These are phyloP conservation scores for Drosophila mauritiana DNA, from an alignment of 1,140 invertebrate genomes.

Conservation along the genomic window DNA sequence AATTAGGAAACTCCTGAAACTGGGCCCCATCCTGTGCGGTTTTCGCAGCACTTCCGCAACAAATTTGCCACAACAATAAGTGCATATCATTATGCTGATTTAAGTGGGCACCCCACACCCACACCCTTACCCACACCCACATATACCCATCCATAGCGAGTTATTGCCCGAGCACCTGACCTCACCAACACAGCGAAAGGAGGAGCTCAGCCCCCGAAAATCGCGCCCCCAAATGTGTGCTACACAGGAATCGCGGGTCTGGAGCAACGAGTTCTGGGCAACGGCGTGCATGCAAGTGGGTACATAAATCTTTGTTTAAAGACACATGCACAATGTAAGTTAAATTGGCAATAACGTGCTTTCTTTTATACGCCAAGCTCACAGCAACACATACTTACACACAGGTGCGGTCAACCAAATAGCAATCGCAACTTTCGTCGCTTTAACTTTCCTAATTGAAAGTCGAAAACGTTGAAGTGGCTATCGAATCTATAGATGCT, in stretches of 20 bases:
- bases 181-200: slow-evolving; percentile 6
- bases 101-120: slow-evolving; percentile 63
- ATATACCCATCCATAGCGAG: slow-evolving; percentile 61
- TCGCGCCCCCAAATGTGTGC: slow-evolving; percentile 16
- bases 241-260: slow-evolving; percentile 17
- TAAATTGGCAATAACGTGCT: slow-evolving; percentile 82
- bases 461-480: slow-evolving; percentile 1
- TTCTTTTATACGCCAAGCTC: slow-evolving; percentile 72
- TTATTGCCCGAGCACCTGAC: slow-evolving; percentile 76
- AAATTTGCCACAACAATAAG: slow-evolving; percentile 82
- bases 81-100: slow-evolving; percentile 82
- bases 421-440: slow-evolving; percentile 3
- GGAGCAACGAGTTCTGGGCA: slow-evolving; percentile 32
- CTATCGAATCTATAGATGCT: neutral
- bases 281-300: slow-evolving; percentile 73
- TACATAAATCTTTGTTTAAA: slow-evolving; percentile 83
- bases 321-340: slow-evolving; percentile 82
- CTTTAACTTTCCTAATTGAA: neutral
- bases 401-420: slow-evolving; percentile 27
- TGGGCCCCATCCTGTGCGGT: slow-evolving; percentile 55
- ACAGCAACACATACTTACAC: slow-evolving; percentile 32
- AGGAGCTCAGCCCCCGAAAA: neutral
- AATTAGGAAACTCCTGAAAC: neutral
- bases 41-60: slow-evolving; percentile 78
- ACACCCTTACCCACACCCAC: slow-evolving; percentile 42